A percentile compares a stretch with the other conserved stretches of the same genome.
phyloP scores from a whole-genome alignment of 1,140 invertebrate genomes.

The Schlechtendalia chinensis region DNA sequence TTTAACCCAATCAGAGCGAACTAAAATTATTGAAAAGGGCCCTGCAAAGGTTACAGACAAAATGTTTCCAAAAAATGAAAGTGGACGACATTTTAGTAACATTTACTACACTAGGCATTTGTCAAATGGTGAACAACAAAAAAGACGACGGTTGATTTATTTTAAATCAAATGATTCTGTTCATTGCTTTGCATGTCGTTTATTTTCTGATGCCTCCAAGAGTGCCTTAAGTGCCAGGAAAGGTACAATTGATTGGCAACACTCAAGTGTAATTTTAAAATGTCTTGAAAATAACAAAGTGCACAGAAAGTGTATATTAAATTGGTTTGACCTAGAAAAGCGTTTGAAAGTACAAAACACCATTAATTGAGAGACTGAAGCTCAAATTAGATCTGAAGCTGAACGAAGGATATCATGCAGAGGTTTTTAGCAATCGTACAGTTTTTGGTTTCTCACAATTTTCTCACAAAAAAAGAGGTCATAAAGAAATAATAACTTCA shows the following conservation, averaged over 20 bases:
- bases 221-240: too few relatives aligned
- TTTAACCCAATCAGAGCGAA: too few relatives aligned
- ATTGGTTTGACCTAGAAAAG: slow-evolving; percentile 12
- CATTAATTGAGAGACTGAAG: slow-evolving; percentile 1
- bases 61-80: too few relatives aligned
- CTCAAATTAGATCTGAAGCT: too few relatives aligned
- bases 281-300: slow-evolving; percentile 11
- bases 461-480: slow-evolving; percentile 23
- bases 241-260: slow-evolving; percentile 25
- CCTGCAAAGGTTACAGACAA: too few relatives aligned
- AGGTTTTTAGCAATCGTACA: not conserved
- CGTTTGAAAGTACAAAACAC: not conserved
- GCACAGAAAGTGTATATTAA: not conserved
- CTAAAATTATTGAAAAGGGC: too few relatives aligned
- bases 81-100: too few relatives aligned
- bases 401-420: not conserved
- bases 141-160: slow-evolving; percentile 22
- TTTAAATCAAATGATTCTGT: slow-evolving; percentile 13
- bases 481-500: not conserved
- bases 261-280: slow-evolving; percentile 21
- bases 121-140: too few relatives aligned
- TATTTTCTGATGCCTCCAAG: slow-evolving; percentile 22
- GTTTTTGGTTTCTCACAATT: not conserved
- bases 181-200: slow-evolving; percentile 18
- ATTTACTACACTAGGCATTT: too few relatives aligned